These are phyloP conservation scores for Pionites leucogaster DNA, from an alignment of 2,113 vertebrate genomes.

Conservation along the genomic window DNA sequence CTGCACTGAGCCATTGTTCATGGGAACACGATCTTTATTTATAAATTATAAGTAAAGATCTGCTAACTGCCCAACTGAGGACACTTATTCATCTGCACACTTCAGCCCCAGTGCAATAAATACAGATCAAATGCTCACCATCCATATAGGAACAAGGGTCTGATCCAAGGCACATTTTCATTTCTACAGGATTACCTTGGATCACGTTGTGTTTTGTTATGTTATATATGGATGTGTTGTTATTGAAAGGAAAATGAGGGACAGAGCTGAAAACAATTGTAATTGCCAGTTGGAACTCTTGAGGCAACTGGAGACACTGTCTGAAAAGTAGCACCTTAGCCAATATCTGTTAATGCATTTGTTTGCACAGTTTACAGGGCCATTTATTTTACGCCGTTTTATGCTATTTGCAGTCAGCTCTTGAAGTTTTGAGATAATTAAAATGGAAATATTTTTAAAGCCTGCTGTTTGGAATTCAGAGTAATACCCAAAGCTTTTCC, in stretches of 20 bases:
- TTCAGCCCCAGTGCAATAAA: constrained; percentile 34
- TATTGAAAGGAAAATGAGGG: background rate
- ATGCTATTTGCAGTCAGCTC: background rate
- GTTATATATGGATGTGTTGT: background rate
- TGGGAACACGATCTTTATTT: constrained; percentile 32
- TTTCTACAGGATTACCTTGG: background rate
- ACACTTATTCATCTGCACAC: background rate
- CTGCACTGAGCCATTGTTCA: background rate
- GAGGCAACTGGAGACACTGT: background rate
- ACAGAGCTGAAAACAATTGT: background rate
- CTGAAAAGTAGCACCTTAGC: background rate
- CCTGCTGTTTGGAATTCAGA: background rate
- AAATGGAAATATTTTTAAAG: background rate
- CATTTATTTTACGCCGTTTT: background rate
- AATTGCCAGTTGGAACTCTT: background rate
- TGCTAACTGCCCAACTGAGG: constrained; percentile 42
- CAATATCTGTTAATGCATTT: background rate
- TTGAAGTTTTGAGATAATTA: background rate
- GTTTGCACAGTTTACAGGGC: background rate
- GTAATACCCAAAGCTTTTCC: background rate
- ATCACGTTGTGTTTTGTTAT: background rate
- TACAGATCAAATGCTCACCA: constrained; percentile 44
- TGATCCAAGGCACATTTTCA: constrained; percentile 18
- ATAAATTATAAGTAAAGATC: constrained; percentile 45
- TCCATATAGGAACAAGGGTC: background rate